A percentile compares a stretch with the other conserved stretches of the same genome.
phyloP scores from a whole-genome alignment of 2,888 invertebrate species.

The Xylota sylvarum region DNA sequence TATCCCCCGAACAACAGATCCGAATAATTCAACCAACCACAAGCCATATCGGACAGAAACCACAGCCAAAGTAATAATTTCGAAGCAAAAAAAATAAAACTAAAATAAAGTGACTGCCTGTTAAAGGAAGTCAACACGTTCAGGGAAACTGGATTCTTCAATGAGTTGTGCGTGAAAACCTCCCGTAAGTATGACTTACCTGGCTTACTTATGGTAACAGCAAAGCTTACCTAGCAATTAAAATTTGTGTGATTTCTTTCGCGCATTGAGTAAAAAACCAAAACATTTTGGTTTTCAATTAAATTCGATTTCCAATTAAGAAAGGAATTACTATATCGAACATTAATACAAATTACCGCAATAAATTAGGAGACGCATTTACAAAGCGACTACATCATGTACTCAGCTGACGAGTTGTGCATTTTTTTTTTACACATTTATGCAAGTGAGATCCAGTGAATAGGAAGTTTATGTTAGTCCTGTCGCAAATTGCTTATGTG shows the following conservation, averaged over 20 bases:
- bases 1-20: background rate
- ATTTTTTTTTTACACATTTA: slow-evolving; percentile 22
- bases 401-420: slow-evolving; percentile 31
- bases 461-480: slow-evolving; percentile 33
- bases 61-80: background rate
- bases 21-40: background rate
- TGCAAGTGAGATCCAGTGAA: slow-evolving; percentile 26
- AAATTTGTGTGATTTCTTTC: slow-evolving; percentile 63
- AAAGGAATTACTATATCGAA: slow-evolving; percentile 68
- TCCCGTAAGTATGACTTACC: background rate
- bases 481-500: slow-evolving; percentile 57
- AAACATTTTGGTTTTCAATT: slow-evolving; percentile 59
- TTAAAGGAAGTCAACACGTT: slow-evolving; percentile 30
- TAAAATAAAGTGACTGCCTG: background rate
- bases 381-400: slow-evolving; percentile 65
- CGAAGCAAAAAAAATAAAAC: background rate
- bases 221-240: slow-evolving; percentile 64
- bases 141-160: slow-evolving; percentile 64
- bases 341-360: slow-evolving; percentile 73
- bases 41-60: slow-evolving; percentile 2
- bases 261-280: slow-evolving; percentile 27
- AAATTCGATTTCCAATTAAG: slow-evolving; percentile 73
- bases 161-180: slow-evolving; percentile 43
- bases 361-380: slow-evolving; percentile 68
- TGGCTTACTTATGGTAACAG: slow-evolving; percentile 44